A percentile compares a stretch with the other conserved stretches of the same genome.
Evolutionary conservation across 2,797 vertebrate species (phyloP).

Genomic region (Paramormyrops hopkinsi): DNA sequence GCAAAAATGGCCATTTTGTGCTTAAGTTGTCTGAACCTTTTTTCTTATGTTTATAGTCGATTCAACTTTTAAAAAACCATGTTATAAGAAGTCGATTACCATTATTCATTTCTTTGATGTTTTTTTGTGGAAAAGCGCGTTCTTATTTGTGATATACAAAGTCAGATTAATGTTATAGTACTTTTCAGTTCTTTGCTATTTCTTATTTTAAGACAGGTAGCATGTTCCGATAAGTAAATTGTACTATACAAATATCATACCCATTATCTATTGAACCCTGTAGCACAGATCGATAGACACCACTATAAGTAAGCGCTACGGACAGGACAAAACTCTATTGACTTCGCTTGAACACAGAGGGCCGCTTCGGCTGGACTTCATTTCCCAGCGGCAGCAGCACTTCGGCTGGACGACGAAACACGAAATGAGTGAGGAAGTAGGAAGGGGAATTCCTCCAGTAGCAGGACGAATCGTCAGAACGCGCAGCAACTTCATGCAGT

Average conservation of each 20-base stretch:
- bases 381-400: constrained; percentile 10
- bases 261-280: background rate
- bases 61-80: background rate
- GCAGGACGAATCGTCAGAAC: background rate
- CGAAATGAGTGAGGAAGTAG: constrained; percentile 48
- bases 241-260: background rate
- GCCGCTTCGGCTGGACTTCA: background rate
- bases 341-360: background rate
- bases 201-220: background rate
- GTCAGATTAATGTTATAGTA: background rate
- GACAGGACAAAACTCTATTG: background rate
- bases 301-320: background rate
- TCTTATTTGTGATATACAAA: background rate
- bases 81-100: background rate
- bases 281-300: background rate
- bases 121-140: background rate
- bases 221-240: background rate
- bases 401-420: background rate
- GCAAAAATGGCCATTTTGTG: background rate
- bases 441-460: constrained; percentile 57
- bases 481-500: background rate
- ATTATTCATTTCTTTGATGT: background rate
- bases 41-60: background rate
- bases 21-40: background rate
- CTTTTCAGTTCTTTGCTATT: background rate